Evolutionary conservation across 1,140 invertebrate species (phyloP).

Genomic region (Drosophila punjabiensis): DNA sequence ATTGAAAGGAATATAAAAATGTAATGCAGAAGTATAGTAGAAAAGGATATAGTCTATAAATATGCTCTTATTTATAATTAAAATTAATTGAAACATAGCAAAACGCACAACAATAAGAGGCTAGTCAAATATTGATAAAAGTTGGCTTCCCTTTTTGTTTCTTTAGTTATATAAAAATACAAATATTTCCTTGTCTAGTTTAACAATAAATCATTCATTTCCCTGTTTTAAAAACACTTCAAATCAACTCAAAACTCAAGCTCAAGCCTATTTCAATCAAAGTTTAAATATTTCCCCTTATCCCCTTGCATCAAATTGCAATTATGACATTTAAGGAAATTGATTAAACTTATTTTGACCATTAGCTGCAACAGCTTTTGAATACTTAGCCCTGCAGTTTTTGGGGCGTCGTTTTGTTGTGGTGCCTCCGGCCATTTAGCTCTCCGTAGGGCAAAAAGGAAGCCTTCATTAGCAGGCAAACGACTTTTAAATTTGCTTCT

Average conservation of each 20-base stretch:
- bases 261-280: background rate
- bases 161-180: background rate
- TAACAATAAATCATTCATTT: background rate
- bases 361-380: constrained; percentile 34
- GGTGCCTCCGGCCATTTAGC: constrained; percentile 12
- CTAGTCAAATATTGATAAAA: too few species aligned
- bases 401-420: constrained; percentile 8
- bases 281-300: background rate
- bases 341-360: constrained; percentile 39
- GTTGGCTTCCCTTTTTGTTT: background rate
- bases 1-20: background rate
- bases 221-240: background rate
- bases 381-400: constrained; percentile 8
- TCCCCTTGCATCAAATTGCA: background rate
- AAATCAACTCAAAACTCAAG: background rate
- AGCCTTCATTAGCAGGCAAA: constrained; percentile 54
- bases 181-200: too few species aligned
- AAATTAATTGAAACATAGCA: too few species aligned
- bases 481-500: constrained; percentile 70
- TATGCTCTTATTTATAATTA: too few species aligned
- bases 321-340: constrained; percentile 21
- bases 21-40: too few species aligned
- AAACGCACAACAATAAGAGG: too few species aligned
- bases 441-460: constrained; percentile 39
- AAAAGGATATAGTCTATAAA: too few species aligned